These are phyloP conservation scores for Oryctolagus cuniculus DNA, from an alignment of 2,113 vertebrate species.

Conservation along the genomic window mOryCun1.1 NC_091447.1:23424501-23425000, in stretches of 20 bases:
- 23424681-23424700: conserved; percentile 39
- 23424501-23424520: not conserved
- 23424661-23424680: conserved; percentile 63
- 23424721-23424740: conserved; percentile 32
- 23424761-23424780: not conserved
- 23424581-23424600: not conserved
- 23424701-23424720: not conserved
- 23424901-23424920: not conserved
- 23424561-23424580: not conserved
- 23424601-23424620: not conserved
- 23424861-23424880: not conserved
- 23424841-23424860: not conserved
- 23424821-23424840: not conserved
- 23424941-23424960: too few relatives aligned
- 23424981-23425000: too few relatives aligned
- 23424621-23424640: conserved; percentile 18
- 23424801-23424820: not conserved
- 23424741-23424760: conserved; percentile 15
- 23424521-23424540: not conserved
- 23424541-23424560: not conserved
- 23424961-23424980: too few relatives aligned
- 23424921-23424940: too few relatives aligned
- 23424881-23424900: not conserved
- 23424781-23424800: not conserved
- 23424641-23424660: conserved; percentile 25